Percentiles rank a stretch among this genome's conserved stretches.
Conservation (phyloP, 1,140 invertebrate genomes). For the Drosophila chauvacae region DNA sequence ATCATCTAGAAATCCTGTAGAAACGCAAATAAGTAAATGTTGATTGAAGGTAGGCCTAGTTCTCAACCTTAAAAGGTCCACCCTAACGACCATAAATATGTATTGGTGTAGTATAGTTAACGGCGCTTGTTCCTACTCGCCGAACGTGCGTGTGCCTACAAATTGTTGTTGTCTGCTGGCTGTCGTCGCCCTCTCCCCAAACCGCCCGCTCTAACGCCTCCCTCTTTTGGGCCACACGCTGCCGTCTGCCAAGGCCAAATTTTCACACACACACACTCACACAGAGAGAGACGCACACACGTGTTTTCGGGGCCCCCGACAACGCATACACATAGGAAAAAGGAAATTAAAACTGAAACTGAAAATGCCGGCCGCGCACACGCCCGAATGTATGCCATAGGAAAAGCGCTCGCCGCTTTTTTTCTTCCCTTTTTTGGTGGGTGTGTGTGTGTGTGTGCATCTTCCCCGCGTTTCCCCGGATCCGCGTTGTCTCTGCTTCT, state of each 20-base stretch:
- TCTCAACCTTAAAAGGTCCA: conserved; percentile 1
- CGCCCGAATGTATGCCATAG: conserved; percentile 76
- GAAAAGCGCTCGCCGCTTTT: conserved; percentile 44
- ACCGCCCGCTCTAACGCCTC: neutral
- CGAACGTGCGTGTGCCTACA: conserved; percentile 48
- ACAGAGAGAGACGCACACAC: conserved; percentile 40
- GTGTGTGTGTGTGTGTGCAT: conserved; percentile 22
- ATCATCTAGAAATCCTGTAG: neutral
- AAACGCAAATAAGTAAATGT: neutral
- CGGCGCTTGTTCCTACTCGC: conserved; percentile 45
- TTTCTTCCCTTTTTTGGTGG: conserved; percentile 26
- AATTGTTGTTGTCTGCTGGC: conserved; percentile 67
- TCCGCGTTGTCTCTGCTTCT: conserved; percentile 31
- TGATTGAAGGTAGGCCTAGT: neutral
- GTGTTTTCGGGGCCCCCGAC: conserved; percentile 49
- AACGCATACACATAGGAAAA: conserved; percentile 82
- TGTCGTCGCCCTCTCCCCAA: conserved; percentile 35
- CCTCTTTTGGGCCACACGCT: conserved; percentile 30
- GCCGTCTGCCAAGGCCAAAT: conserved; percentile 78
- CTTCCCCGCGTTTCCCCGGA: neutral
- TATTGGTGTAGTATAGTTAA: conserved; percentile 46
- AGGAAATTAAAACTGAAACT: conserved; percentile 84
- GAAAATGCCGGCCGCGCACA: conserved; percentile 75
- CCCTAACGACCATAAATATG: conserved; percentile 37
- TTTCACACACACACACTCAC: conserved; percentile 61